A percentile compares a stretch with the other conserved stretches of the same genome.
Conservation (phyloP, 1,140 invertebrate species). For the Musca domestica region DNA sequence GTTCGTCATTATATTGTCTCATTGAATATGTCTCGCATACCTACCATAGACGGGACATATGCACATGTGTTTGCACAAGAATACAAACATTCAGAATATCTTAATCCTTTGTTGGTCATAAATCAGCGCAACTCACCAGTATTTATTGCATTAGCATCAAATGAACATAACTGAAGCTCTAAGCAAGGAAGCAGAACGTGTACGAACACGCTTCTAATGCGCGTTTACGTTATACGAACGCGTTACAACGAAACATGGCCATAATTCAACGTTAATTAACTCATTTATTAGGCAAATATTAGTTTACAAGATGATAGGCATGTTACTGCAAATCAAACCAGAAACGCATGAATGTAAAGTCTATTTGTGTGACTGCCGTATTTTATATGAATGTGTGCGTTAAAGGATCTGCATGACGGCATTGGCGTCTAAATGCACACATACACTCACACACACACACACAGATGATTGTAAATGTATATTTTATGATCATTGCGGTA, state of each 20-base stretch:
- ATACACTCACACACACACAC: not conserved
- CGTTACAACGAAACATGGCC: constrained; percentile 19
- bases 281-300: constrained; percentile 51
- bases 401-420: not conserved
- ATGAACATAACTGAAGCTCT: too few species aligned
- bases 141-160: constrained; percentile 26
- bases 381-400: not conserved
- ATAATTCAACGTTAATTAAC: constrained; percentile 53
- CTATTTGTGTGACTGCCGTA: not conserved
- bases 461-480: not conserved
- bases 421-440: not conserved
- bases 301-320: constrained; percentile 48
- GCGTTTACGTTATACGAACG: not conserved
- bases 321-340: constrained; percentile 21
- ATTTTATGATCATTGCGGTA: constrained; percentile 18
- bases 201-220: constrained; percentile 33
- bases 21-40: too few species aligned
- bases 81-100: constrained; percentile 28
- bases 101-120: constrained; percentile 51
- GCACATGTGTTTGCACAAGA: too few species aligned
- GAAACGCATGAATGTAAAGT: constrained; percentile 4
- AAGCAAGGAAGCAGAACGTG: constrained; percentile 14
- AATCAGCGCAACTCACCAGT: constrained; percentile 48
- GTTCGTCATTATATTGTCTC: too few species aligned
- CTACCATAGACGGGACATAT: too few species aligned